phyloP scores from a whole-genome alignment of 1,140 invertebrate species.

The Zelostemma sp. region DNA sequence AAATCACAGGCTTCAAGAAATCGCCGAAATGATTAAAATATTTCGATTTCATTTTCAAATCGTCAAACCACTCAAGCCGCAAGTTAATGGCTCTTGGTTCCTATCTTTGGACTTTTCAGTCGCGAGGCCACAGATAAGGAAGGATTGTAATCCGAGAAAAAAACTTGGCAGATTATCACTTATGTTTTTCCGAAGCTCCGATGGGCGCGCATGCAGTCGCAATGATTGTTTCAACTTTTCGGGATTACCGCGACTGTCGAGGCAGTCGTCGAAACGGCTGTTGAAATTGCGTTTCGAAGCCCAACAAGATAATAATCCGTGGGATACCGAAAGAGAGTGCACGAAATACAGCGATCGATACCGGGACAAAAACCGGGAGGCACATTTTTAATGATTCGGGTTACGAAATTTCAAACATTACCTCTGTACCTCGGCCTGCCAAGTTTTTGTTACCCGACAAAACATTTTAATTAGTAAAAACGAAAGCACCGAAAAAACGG shows the following conservation, averaged over 20 bases:
- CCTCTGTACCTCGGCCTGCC: neutral
- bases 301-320: slow-evolving; percentile 18
- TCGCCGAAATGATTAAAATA: too few relatives aligned
- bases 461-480: too few relatives aligned
- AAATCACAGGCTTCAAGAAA: too few relatives aligned
- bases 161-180: slow-evolving; percentile 7
- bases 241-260: slow-evolving; percentile 9
- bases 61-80: too few relatives aligned
- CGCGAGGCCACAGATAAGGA: slow-evolving; percentile 2
- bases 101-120: too few relatives aligned
- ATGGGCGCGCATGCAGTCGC: slow-evolving; percentile 8
- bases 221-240: slow-evolving; percentile 12
- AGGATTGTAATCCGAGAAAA: neutral
- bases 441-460: too few relatives aligned
- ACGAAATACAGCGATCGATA: slow-evolving; percentile 10
- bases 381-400: neutral
- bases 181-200: neutral
- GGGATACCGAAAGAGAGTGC: slow-evolving; percentile 4
- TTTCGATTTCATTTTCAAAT: too few relatives aligned
- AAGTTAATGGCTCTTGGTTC: too few relatives aligned
- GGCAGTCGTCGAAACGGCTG: slow-evolving; percentile 9
- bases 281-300: slow-evolving; percentile 18
- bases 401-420: neutral
- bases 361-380: neutral
- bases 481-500: too few relatives aligned